A percentile compares a stretch with the other conserved stretches of the same genome.
These are phyloP conservation scores for Hepsetus odoe DNA, from an alignment of 2,113 vertebrate species.

Conservation along the genomic window DNA sequence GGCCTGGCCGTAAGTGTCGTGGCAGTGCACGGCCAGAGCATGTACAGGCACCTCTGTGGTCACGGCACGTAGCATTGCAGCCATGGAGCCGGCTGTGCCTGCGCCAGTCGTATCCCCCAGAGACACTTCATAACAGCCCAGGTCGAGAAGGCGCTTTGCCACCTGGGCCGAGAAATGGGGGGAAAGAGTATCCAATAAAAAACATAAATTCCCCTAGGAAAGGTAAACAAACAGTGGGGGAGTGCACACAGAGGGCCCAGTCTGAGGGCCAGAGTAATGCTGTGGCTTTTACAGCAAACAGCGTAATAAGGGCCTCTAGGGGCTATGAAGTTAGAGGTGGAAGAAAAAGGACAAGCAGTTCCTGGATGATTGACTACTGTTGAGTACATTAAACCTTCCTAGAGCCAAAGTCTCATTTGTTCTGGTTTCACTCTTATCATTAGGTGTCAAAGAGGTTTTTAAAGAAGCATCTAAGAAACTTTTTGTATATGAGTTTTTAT, in stretches of 20 bases:
- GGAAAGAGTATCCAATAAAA: slow-evolving; percentile 41
- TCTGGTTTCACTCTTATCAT: neutral
- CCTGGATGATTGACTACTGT: slow-evolving; percentile 27
- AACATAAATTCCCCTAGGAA: slow-evolving; percentile 46
- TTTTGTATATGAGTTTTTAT: too few relatives aligned
- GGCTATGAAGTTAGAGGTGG: slow-evolving; percentile 26
- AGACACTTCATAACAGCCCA: slow-evolving; percentile 95
- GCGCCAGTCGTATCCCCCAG: slow-evolving; percentile 90
- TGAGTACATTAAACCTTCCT: slow-evolving; percentile 4
- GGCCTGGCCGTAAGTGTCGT: slow-evolving; percentile 93
- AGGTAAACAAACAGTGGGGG: slow-evolving; percentile 49
- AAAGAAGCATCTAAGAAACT: too few relatives aligned
- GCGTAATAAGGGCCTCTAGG: slow-evolving; percentile 49
- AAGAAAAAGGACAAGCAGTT: slow-evolving; percentile 20
- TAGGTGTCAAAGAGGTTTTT: too few relatives aligned
- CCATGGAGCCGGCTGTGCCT: slow-evolving; percentile 90
- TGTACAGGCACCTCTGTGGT: slow-evolving; percentile 84
- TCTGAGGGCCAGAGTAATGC: slow-evolving; percentile 45
- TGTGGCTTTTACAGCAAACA: slow-evolving; percentile 50
- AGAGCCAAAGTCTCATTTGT: neutral
- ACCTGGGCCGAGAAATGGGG: slow-evolving; percentile 75
- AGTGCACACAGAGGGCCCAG: slow-evolving; percentile 48
- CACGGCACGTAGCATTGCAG: slow-evolving; percentile 85
- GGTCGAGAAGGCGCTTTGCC: slow-evolving; percentile 84
- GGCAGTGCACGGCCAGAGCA: slow-evolving; percentile 90